Evolutionary conservation across 2,797 vertebrate species (phyloP), one percentile per base, ranked within the genome.

Genomic region (Trachurus trachurus): DNA sequence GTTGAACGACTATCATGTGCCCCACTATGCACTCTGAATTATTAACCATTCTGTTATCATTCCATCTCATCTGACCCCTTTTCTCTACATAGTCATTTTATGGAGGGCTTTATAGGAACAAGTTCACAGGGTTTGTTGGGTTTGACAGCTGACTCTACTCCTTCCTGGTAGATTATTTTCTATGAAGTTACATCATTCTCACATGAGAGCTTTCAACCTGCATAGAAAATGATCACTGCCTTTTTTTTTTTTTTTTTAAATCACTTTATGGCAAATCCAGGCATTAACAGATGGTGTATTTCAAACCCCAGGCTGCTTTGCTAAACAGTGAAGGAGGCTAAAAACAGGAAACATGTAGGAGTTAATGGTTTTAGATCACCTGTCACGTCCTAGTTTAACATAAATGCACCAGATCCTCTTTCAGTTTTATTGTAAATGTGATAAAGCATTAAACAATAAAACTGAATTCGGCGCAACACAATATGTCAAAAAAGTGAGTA

Each of bases 401-500:
- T 13, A 65, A 49, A n/a, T 17, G 1, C 1, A 26, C 2, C 2
- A 5, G 3, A 67, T 17, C 9, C 1, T 6, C 21, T 26, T 53
- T 5, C 13, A 6, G 0, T 26, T 53, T 53, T 53, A 53, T 5
- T 52, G 50, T 0, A 22, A 11, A 11, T 52, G 10, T 52, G 40
- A 21, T 21, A 15, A 34, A 45, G 4, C 17, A 7, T 2, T 17
- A 17, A 19, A 19, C 45, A 19, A 9, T 47, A 47, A 10, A 62
- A 44, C 34, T 5, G 2, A 44, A 50, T 29, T 3, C 15, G 39
- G 17, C 1, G 0, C 22, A 49, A 40, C 16, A 1, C 0, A 1
- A 44, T 34, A 4, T 68, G 9, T 22, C 5, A 2, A 42, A 58
- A 22, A 40, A 58, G 49, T 61, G 76, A 78, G 47, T 75, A 40